Evolutionary conservation across 2,113 vertebrate species (phyloP).

Genomic region (Vanacampus margaritifer): DNA sequence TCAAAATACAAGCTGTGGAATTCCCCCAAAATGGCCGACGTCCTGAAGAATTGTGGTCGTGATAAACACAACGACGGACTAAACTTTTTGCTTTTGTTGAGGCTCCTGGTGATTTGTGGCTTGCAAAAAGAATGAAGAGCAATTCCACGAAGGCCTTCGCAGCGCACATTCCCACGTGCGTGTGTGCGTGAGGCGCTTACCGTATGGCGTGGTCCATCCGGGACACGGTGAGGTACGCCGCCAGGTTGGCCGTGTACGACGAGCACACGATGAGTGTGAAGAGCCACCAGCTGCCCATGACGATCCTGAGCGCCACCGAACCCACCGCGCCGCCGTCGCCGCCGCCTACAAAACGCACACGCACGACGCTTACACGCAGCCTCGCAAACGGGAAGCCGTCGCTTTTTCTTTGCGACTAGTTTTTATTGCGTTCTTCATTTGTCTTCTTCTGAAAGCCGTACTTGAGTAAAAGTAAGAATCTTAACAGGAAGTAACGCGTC

Average conservation of each 20-base stretch:
- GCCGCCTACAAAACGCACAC: slow-evolving; percentile 71
- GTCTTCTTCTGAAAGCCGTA: not conserved
- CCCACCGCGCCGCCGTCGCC: slow-evolving; percentile 83
- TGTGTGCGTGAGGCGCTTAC: slow-evolving; percentile 29
- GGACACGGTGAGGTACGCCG: slow-evolving; percentile 90
- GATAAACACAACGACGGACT: no score
- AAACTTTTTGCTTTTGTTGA: not conserved
- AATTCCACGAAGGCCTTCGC: not conserved
- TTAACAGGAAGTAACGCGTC: no score
- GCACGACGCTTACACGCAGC: not conserved
- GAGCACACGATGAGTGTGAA: slow-evolving; percentile 97
- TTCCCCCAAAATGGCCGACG: no score
- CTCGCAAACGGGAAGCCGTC: no score
- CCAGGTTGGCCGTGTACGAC: slow-evolving; percentile 94
- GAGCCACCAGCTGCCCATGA: slow-evolving; percentile 99
- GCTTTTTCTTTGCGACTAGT: no score
- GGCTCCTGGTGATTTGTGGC: not conserved
- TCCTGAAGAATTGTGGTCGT: no score
- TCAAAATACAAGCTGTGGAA: no score
- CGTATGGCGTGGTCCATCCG: slow-evolving; percentile 67
- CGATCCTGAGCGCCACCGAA: slow-evolving; percentile 90
- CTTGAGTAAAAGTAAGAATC: no score
- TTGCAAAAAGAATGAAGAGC: not conserved
- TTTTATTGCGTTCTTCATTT: not conserved
- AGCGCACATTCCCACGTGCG: not conserved